These are phyloP conservation scores for Drosophila silvestris DNA, from an alignment of 2,888 invertebrate genomes.

Conservation along the genomic window DNA sequence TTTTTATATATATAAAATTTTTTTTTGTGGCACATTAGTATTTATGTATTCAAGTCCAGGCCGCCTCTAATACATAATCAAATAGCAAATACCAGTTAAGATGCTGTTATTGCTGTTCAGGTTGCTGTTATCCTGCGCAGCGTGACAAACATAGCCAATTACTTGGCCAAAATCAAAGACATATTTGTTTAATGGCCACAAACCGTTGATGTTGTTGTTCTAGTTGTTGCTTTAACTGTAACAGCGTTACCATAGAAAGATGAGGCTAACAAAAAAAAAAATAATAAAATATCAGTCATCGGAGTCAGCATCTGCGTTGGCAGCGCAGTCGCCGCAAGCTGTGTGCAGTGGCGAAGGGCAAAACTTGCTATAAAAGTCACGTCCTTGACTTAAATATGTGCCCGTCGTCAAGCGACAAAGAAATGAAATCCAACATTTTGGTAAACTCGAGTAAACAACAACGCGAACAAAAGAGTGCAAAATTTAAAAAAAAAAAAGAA, in stretches of 20 bases:
- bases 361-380: constrained; percentile 72
- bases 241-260: not conserved
- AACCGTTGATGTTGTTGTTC: constrained; percentile 24
- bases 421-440: constrained; percentile 38
- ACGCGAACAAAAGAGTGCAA: constrained; percentile 10
- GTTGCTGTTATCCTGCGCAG: constrained; percentile 20
- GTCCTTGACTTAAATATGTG: constrained; percentile 72
- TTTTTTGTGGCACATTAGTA: constrained; percentile 1
- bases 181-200: constrained; percentile 45
- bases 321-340: not conserved
- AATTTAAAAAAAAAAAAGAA: constrained; percentile 1
- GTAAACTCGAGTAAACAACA: constrained; percentile 23
- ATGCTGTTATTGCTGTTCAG: constrained; percentile 12
- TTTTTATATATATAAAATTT: no score
- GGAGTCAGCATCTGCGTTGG: not conserved
- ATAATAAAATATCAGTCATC: not conserved
- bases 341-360: constrained; percentile 57
- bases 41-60: constrained; percentile 18
- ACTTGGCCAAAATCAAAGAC: constrained; percentile 45
- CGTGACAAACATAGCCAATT: constrained; percentile 53
- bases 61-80: constrained; percentile 29
- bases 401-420: constrained; percentile 26
- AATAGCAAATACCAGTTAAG: constrained; percentile 35
- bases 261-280: constrained; percentile 10
- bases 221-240: constrained; percentile 9